phyloP scores from a whole-genome alignment of 2,113 vertebrate species.

The Notothenia rossii region DNA sequence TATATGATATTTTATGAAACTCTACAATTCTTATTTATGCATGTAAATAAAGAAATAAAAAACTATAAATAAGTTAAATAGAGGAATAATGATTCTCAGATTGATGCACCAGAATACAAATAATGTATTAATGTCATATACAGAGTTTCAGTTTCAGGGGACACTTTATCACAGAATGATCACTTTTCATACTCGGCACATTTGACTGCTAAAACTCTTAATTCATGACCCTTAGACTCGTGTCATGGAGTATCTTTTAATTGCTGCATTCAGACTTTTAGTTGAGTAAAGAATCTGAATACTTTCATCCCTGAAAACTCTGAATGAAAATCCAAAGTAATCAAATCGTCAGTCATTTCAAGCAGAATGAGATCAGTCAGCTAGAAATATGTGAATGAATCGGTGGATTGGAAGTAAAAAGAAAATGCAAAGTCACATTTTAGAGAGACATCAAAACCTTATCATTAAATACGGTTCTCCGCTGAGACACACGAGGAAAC shows the following conservation, averaged over 20 bases:
- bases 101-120: too few species aligned
- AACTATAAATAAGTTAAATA: too few species aligned
- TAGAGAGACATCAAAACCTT: conserved; percentile 30
- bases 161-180: too few species aligned
- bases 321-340: neutral
- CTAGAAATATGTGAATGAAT: conserved; percentile 33
- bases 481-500: conserved; percentile 18
- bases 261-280: neutral
- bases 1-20: too few species aligned
- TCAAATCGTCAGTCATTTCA: conserved; percentile 2
- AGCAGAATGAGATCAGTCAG: conserved; percentile 1
- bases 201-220: neutral
- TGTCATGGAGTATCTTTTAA: neutral
- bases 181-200: neutral
- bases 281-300: neutral
- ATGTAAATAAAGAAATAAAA: too few species aligned
- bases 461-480: conserved; percentile 41
- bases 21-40: too few species aligned
- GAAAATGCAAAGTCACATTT: conserved; percentile 16
- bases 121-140: too few species aligned
- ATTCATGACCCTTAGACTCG: neutral
- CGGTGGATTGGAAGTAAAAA: conserved; percentile 11
- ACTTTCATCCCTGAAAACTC: neutral
- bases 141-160: too few species aligned
- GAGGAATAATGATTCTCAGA: too few species aligned